Evolutionary conservation across 2,888 invertebrate genomes (phyloP).

Genomic region (Vandiemenella viatica): DNA sequence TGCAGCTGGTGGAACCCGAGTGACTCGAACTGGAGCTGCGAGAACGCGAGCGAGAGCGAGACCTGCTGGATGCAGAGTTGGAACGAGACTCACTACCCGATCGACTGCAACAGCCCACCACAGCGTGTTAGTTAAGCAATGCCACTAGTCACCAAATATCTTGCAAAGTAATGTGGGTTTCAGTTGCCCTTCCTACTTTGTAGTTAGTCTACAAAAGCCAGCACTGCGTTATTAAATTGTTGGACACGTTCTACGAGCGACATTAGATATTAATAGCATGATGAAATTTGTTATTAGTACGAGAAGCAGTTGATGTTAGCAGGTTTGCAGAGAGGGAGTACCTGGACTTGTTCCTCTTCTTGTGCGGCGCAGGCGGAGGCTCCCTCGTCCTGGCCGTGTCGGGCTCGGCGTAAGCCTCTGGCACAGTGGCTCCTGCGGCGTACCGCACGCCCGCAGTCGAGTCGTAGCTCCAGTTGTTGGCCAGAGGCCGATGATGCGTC

Average conservation of each 20-base stretch:
- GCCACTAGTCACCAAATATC: too few relatives aligned
- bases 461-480: conserved; percentile 22
- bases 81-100: conserved; percentile 21
- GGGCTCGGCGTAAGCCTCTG: conserved; percentile 18
- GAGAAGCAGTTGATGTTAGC: too few relatives aligned
- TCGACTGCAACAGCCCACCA: too few relatives aligned
- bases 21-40: conserved; percentile 36
- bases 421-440: conserved; percentile 15
- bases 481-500: conserved; percentile 11
- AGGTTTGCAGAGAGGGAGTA: too few relatives aligned
- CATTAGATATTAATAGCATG: too few relatives aligned
- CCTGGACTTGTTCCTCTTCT: conserved; percentile 24
- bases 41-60: conserved; percentile 31
- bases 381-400: conserved; percentile 20
- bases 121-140: too few relatives aligned
- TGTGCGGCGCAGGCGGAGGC: conserved; percentile 21
- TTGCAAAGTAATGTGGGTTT: too few relatives aligned
- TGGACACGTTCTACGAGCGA: too few relatives aligned
- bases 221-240: too few relatives aligned
- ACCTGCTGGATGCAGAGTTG: conserved; percentile 40
- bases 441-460: conserved; percentile 16
- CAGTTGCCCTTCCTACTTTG: too few relatives aligned
- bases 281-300: too few relatives aligned
- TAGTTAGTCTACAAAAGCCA: too few relatives aligned
- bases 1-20: conserved; percentile 36